phyloP scores from a whole-genome alignment of 2,797 vertebrate genomes.

The Crax fasciolata region DNA sequence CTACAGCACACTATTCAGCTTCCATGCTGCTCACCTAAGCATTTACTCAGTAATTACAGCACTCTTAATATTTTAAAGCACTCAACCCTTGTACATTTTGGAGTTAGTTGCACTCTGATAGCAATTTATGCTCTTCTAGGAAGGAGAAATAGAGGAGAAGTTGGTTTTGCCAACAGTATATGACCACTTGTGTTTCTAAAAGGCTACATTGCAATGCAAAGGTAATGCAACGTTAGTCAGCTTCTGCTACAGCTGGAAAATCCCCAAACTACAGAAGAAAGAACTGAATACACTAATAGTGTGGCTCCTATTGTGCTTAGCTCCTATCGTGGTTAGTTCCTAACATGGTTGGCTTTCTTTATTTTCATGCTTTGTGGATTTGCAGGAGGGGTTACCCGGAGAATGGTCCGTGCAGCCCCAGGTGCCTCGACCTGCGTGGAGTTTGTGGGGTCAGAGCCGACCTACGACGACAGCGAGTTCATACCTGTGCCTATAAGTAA shows the following conservation, averaged over 20 bases:
- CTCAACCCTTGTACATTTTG: not conserved
- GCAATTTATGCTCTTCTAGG: not conserved
- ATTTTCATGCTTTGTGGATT: not conserved
- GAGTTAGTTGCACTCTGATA: not conserved
- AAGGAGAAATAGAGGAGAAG: not conserved
- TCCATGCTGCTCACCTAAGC: not conserved
- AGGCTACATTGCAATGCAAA: not conserved
- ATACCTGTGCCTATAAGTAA: slow-evolving; percentile 87
- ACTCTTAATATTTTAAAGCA: not conserved
- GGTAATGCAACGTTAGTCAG: not conserved
- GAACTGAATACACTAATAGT: not conserved
- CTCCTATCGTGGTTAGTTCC: too few species aligned
- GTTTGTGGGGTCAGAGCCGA: slow-evolving; percentile 88
- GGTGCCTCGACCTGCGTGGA: slow-evolving; percentile 84
- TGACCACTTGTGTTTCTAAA: not conserved
- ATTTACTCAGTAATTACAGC: not conserved
- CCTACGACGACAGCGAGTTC: slow-evolving; percentile 84
- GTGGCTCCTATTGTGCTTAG: not conserved
- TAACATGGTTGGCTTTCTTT: not conserved
- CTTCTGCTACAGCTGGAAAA: not conserved
- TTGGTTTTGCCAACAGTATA: not conserved
- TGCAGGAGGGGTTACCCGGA: slow-evolving; percentile 88
- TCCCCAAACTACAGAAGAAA: not conserved
- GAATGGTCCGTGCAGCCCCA: slow-evolving; percentile 88
- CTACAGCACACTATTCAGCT: not conserved